phyloP scores from a whole-genome alignment of 1,140 invertebrate genomes.

The Lepidurus apus region DNA sequence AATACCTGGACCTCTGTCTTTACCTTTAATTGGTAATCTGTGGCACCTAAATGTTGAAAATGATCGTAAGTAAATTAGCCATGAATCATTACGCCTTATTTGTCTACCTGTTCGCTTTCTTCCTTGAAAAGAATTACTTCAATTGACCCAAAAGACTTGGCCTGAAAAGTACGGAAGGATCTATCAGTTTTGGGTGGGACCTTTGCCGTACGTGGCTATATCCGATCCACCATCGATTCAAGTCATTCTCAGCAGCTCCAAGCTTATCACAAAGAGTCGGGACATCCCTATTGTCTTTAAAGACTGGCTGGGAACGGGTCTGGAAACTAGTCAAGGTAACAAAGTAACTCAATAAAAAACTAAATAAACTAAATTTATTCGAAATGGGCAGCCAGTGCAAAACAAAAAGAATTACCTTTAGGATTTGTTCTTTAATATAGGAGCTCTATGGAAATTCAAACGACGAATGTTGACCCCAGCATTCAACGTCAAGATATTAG shows the following conservation, averaged over 20 bases:
- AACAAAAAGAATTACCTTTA: too few species aligned
- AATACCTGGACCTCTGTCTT: constrained; percentile 50
- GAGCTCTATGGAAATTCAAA: constrained; percentile 50
- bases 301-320: constrained; percentile 69
- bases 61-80: constrained; percentile 44
- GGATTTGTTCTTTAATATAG: constrained; percentile 37
- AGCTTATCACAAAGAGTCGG: constrained; percentile 64
- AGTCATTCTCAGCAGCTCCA: constrained; percentile 61
- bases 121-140: background rate
- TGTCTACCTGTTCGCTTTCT: background rate
- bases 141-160: background rate
- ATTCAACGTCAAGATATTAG: constrained; percentile 59
- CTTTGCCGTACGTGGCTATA: background rate
- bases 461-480: constrained; percentile 57
- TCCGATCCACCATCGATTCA: constrained; percentile 39
- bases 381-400: too few species aligned
- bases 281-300: constrained; percentile 64
- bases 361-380: background rate
- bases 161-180: background rate
- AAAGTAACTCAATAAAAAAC: background rate
- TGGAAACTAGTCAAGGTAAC: constrained; percentile 65
- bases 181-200: background rate
- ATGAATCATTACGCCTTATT: background rate
- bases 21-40: constrained; percentile 55
- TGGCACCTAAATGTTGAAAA: constrained; percentile 44